Base-by-base conservation (phyloP, 2,113 vertebrate genomes). In the Dissostichus mawsoni region DNA sequence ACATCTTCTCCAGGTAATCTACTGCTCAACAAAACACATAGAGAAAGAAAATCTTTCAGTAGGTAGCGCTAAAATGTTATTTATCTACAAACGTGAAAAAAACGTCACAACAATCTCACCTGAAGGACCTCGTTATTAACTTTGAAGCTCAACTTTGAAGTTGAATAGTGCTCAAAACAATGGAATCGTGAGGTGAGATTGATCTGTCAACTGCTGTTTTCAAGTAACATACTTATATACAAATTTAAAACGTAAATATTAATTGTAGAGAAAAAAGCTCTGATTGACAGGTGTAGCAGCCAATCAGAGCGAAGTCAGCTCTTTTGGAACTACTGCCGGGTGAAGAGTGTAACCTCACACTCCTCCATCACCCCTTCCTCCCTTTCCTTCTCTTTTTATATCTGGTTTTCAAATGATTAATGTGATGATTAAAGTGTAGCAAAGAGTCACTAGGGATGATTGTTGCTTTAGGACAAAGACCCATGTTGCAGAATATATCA, bases 1-100 rank as follows among this genome's bases (percentile, higher is more conserved):
- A 95, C 90, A 95, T 94, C 89, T 95, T 95, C 87, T 95, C 95
- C 89, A 95, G 85, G 80, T 94, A 96, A 69, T 95, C 95, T 23
- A 92, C 95, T 95, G 87, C 66, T 83, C 76, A 69, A 68, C 16
- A 73, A 78, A 74, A 80, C 47, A 82, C 18, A 56, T 4, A 82
- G 11, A 69, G 11, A 57, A 58, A 55, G 25, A 68, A 12, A 7
- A 9, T 20, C 66, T 51, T 64, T 80, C 51, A 63, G n/a, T 50
- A 0, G 1, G 16, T 36, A 11, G 17, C 11, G 9, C 20, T 11
- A 4, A 10, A 36, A 25, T 6, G 50, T 0, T n/a, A 3, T 2
- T 41, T 1, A 51, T 62, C 7, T 1, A 14, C 17, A 9, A 11
- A 41, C 14, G 57, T 14, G 10, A 58, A 20, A 55, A 52, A 66